Conservation (phyloP, 2,888 invertebrate genomes). For the Drosophila parthenogenetica region DNA sequence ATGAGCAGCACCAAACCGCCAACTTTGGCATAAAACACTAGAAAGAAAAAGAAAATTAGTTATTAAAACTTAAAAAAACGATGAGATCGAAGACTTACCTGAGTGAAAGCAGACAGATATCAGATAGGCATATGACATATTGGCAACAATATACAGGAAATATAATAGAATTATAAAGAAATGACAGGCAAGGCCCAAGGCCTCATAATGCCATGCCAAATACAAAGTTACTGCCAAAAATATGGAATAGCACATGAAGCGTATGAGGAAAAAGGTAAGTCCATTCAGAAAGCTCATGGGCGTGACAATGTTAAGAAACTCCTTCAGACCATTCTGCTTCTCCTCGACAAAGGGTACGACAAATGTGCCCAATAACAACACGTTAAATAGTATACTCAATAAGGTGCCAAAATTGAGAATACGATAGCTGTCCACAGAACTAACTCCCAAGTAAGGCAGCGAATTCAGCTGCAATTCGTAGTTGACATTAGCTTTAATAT, state of each 20-base stretch:
- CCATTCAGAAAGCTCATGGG: slow-evolving; percentile 83
- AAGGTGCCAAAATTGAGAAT: slow-evolving; percentile 74
- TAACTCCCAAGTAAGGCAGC: slow-evolving; percentile 71
- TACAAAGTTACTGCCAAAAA: slow-evolving; percentile 63
- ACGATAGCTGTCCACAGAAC: slow-evolving; percentile 65
- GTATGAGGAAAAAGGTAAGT: slow-evolving; percentile 81
- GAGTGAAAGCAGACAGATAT: slow-evolving; percentile 84
- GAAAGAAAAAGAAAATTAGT: slow-evolving; percentile 32
- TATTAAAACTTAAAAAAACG: background rate
- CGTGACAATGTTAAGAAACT: slow-evolving; percentile 83
- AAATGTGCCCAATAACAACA: slow-evolving; percentile 83
- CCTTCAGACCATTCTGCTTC: slow-evolving; percentile 87
- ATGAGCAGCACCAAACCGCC: slow-evolving; percentile 82
- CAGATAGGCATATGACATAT: slow-evolving; percentile 83
- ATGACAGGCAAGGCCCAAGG: slow-evolving; percentile 65
- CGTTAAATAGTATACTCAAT: slow-evolving; percentile 75
- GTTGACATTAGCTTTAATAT: slow-evolving; percentile 38
- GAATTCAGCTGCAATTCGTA: slow-evolving; percentile 69
- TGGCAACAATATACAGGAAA: slow-evolving; percentile 76
- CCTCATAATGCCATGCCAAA: slow-evolving; percentile 67
- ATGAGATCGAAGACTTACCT: slow-evolving; percentile 67
- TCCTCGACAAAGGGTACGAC: slow-evolving; percentile 87
- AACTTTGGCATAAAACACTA: slow-evolving; percentile 84
- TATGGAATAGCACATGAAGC: slow-evolving; percentile 71
- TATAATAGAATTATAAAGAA: slow-evolving; percentile 70